Evolutionary conservation across 2,888 invertebrate genomes (phyloP), one percentile per base, ranked within the genome.

Genomic region (Meteorus colon): DNA sequence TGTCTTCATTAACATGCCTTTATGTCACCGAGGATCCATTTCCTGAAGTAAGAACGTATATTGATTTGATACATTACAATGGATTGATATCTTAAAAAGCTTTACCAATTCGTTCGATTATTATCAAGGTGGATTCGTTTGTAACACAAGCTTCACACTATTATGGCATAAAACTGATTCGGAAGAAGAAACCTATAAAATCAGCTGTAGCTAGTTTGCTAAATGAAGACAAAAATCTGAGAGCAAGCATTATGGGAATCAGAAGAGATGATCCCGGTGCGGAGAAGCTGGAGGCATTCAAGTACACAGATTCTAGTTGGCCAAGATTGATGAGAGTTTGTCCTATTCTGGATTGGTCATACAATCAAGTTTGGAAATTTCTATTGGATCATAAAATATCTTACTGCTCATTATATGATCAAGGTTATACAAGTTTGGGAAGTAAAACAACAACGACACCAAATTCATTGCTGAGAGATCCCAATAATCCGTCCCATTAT

Each of bases 331-430:
- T 98, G 92, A 91, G 99, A 66, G 94, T 98, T 4, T 96, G 94
- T 85, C 98, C 98, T 0, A 90, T 99, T 19, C 91, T 99, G n/a
- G 94, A 97, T 84, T 99, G 98, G 98, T 92, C 92, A 12, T 98
- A 97, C 88, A 92, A 93, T 34, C 95, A 98, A 86, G 94, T 99
- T 77, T 99, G 99, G 99, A 92, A 93, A 74, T 98, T 97, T 86
- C 92, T 99, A 5, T 90, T 95, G 29, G 91, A 92, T 62, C 92
- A 95, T 71, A 91, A 93, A 77, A 94, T 99, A 74, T 96, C 97
- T 29, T 99, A 98, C 87, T 99, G 99, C 88, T 91, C 92, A 48
- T 91, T 99, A 0, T 99, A 99, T 88, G 95, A 98, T 88, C 90
- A 92, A 86, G 99, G 99, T 91, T 96, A 91, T 67, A 86, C 88